A percentile compares a stretch with the other conserved stretches of the same genome.
These are phyloP conservation scores for Alsophila aescularia DNA, from an alignment of 2,888 invertebrate genomes.

Conservation along the genomic window DNA sequence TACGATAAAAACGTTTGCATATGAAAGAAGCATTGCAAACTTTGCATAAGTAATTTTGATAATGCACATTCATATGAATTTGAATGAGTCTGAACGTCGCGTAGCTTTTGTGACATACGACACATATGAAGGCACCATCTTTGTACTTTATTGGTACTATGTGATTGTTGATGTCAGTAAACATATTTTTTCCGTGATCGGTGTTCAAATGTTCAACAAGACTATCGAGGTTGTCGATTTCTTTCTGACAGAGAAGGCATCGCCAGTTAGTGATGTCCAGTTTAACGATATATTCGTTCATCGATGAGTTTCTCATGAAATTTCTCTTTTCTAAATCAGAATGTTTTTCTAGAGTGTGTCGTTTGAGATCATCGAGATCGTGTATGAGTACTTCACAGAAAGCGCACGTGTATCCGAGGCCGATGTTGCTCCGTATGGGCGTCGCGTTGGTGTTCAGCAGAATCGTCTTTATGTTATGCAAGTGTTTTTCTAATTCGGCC, in stretches of 20 bases:
- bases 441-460: constrained; percentile 72
- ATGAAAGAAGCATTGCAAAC: constrained; percentile 75
- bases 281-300: background rate
- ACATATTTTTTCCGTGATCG: background rate
- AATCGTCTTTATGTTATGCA: constrained; percentile 71
- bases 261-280: background rate
- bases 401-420: constrained; percentile 74
- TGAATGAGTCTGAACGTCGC: constrained; percentile 70
- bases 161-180: background rate
- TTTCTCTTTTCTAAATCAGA: background rate
- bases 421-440: constrained; percentile 72
- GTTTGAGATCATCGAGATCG: constrained; percentile 47
- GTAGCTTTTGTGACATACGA: constrained; percentile 29
- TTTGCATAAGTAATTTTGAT: constrained; percentile 69
- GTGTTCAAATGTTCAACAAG: background rate
- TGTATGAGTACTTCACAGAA: constrained; percentile 60
- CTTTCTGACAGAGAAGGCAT: background rate
- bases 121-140: background rate
- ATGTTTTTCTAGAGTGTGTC: background rate
- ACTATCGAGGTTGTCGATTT: background rate
- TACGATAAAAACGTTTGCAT: constrained; percentile 33
- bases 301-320: constrained; percentile 14
- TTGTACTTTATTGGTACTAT: background rate
- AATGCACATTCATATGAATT: constrained; percentile 77
- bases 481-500: constrained; percentile 65